Conservation (phyloP, 1,140 invertebrate genomes). For the Meteorus sp. region DNA sequence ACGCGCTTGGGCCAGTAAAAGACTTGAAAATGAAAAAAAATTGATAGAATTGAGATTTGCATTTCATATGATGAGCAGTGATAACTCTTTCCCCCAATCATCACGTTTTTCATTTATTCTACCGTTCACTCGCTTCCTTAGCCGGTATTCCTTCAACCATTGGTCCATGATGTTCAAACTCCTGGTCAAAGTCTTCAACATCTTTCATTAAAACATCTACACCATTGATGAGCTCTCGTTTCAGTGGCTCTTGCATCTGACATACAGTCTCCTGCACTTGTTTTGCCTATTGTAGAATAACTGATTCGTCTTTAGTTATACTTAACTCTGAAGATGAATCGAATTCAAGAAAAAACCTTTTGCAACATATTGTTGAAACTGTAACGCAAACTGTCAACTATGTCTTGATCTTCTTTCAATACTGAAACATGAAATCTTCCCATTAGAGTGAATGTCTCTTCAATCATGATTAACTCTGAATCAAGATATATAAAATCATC, state of each 20-base stretch:
- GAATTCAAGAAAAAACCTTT: constrained; percentile 57
- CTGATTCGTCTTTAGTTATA: too few species aligned
- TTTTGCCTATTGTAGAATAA: too few species aligned
- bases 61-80: background rate
- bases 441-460: constrained; percentile 78
- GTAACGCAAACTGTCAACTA: constrained; percentile 75
- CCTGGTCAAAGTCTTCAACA: constrained; percentile 70
- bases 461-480: constrained; percentile 71
- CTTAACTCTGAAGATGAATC: constrained; percentile 13
- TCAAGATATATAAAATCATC: constrained; percentile 75
- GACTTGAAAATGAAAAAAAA: constrained; percentile 50
- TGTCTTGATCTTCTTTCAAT: constrained; percentile 76
- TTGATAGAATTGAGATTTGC: background rate
- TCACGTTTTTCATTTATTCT: constrained; percentile 7
- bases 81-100: background rate
- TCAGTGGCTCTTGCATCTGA: constrained; percentile 75
- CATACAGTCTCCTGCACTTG: constrained; percentile 73
- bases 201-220: constrained; percentile 71
- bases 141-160: constrained; percentile 81
- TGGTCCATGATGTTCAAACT: constrained; percentile 77
- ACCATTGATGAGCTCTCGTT: constrained; percentile 70
- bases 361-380: constrained; percentile 77
- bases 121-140: constrained; percentile 81
- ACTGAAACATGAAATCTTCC: constrained; percentile 71
- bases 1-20: constrained; percentile 73